Base-by-base conservation (phyloP, 2,888 invertebrate genomes). In the Drosophila ochracea region DNA sequence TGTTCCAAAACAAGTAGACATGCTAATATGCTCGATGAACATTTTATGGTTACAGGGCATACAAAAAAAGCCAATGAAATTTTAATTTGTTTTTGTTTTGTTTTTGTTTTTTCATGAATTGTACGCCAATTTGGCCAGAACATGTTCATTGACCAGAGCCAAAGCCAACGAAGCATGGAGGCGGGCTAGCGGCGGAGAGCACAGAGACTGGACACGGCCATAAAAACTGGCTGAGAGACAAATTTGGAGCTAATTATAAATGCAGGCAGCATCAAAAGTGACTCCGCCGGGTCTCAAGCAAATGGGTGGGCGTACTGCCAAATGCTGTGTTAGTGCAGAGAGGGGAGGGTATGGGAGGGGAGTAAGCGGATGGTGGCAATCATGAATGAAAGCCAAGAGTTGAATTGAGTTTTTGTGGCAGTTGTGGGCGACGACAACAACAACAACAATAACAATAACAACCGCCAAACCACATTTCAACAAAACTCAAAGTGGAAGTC, bases 231-330 rank as follows among this genome's bases (percentile, higher is more conserved):
- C 81, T 74, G 65, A 78, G n/a, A 84, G 82, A 85, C 88, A 88
- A 85, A 85, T 85, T 88, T 85, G 88, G 85, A 85, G 68, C 88
- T 85, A 85, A 85, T 85, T 85, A 85, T 88, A 85, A 88, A 85
- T 85, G 84, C 84, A 85, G 82, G 70, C 88, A 73, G 59, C 66
- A 31, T 72, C 83, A 83, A 82, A 80, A 84, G 49, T 65, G 68
- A 76, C 77, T 73, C 47, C 43, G 41, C 55, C 41, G 52, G 43
- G 47, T 74, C 68, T 60, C 55, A 31, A 59, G 43, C 69, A 74
- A 74, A 74, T 76, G 68, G 55, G 79, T 79, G 79, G 80, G 80
- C 77, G 80, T 54, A 77, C 60, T 69, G 68, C 72, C 79, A 67
- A 71, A 74, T 70, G 68, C 31, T 57, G 59, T 57, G 59, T 7